phyloP scores from a whole-genome alignment of 2,888 invertebrate species.

The Pseudolycoriella hygida region DNA sequence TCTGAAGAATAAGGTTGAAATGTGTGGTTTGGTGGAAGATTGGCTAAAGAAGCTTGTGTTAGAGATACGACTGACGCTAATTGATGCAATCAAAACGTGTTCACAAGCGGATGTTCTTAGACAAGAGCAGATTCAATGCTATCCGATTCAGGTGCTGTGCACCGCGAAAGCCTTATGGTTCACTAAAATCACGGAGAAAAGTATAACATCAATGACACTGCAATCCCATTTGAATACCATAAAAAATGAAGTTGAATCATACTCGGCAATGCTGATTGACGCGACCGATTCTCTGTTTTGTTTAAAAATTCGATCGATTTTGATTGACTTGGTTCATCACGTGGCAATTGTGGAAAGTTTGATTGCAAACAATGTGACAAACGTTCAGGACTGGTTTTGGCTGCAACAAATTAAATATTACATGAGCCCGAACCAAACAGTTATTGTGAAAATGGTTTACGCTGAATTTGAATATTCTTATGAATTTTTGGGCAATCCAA shows the following conservation, averaged over 20 bases:
- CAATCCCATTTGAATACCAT: constrained; percentile 20
- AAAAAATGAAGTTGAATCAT: constrained; percentile 19
- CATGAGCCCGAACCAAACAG: constrained; percentile 37
- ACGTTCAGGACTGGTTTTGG: constrained; percentile 77
- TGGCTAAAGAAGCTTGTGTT: constrained; percentile 67
- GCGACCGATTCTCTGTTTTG: constrained; percentile 37
- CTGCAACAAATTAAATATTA: constrained; percentile 82
- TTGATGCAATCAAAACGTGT: constrained; percentile 40
- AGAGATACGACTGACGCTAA: constrained; percentile 65
- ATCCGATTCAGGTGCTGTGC: constrained; percentile 57
- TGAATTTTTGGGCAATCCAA: constrained; percentile 93
- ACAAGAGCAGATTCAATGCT: constrained; percentile 31
- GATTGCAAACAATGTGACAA: constrained; percentile 46
- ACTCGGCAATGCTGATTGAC: constrained; percentile 17
- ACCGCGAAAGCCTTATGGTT: constrained; percentile 72
- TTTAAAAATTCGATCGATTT: constrained; percentile 77
- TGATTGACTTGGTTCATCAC: constrained; percentile 87
- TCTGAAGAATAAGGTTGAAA: constrained; percentile 46
- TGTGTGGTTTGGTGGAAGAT: constrained; percentile 36
- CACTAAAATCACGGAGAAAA: constrained; percentile 66
- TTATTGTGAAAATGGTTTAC: constrained; percentile 70
- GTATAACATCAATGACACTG: constrained; percentile 48
- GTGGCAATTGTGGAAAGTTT: constrained; percentile 65
- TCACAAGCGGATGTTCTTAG: constrained; percentile 33
- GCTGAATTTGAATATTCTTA: constrained; percentile 92